A percentile compares a stretch with the other conserved stretches of the same genome.
These are phyloP conservation scores for Poecile atricapillus DNA, from an alignment of 2,113 vertebrate species.

Conservation along the genomic window DNA sequence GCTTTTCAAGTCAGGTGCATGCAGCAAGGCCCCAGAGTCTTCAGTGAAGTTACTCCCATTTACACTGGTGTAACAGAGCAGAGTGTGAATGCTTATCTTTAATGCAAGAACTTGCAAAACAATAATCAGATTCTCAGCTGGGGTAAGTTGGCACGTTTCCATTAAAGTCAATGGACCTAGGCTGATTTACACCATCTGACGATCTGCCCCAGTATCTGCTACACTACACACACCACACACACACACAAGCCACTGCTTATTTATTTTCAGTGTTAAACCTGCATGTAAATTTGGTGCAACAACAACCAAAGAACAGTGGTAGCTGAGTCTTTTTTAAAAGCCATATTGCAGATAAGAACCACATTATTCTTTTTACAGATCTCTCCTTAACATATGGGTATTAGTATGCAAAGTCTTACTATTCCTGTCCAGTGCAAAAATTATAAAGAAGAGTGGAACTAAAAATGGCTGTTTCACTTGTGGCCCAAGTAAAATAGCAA, in stretches of 20 bases:
- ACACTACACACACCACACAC: background rate
- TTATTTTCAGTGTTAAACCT: conserved; percentile 26
- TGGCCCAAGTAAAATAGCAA: background rate
- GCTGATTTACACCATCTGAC: conserved; percentile 65
- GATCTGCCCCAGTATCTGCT: conserved; percentile 57
- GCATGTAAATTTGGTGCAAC: background rate
- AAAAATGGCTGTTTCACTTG: background rate
- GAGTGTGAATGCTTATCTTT: conserved; percentile 52
- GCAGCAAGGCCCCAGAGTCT: background rate
- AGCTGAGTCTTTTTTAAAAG: background rate
- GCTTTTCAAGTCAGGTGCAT: background rate
- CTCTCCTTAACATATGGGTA: background rate
- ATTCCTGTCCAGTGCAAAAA: background rate
- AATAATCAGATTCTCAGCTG: conserved; percentile 68
- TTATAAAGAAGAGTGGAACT: background rate
- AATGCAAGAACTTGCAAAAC: conserved; percentile 64
- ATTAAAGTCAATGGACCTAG: conserved; percentile 66
- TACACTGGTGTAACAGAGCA: conserved; percentile 4
- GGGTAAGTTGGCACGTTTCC: conserved; percentile 64
- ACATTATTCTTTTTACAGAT: background rate
- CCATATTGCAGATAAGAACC: background rate
- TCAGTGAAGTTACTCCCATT: conserved; percentile 8
- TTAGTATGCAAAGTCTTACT: background rate
- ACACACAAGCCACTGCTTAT: background rate
- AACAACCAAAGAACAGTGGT: background rate